Base-by-base conservation (phyloP, 2,797 vertebrate genomes). In the Chiroxiphia lanceolata region DNA sequence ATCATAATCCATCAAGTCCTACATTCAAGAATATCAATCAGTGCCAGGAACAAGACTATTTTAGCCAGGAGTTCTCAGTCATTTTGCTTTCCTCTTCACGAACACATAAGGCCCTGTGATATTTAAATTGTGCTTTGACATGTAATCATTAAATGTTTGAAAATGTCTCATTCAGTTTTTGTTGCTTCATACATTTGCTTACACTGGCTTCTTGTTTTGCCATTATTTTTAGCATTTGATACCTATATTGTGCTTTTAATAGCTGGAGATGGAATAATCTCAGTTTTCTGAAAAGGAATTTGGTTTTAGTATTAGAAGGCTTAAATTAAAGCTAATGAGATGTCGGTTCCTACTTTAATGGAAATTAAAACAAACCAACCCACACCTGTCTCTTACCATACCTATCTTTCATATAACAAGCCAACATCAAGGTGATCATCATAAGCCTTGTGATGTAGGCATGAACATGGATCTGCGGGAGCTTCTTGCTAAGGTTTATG, bases 1-100 rank as follows among this genome's bases (percentile, higher is more conserved):
- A 98, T 97, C 93, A 96, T 97, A 98, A 98, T 98, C 98, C 96
- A 98, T 98, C 98, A 97, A 89, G 97, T 97, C 96, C 89, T 86
- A 88, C 96, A 96, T 97, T 97, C 67, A 61, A 83, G 97, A 96
- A 96, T 94, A 97, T 97, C 97, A 96, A 96, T 98, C 97, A 97
- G 91, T 94, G 97, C 97, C 79, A 95, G 93, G 87, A 96, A 92
- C 76, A 91, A 34, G 44, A 89, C 86, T 87, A 78, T 96, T 97
- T 97, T 96, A 93, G 97, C 97, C 96, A 93, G 95, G 95, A 96
- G 91, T 97, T 98, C 97, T 97, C 98, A 97, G 97, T 98, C 97
- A 97, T 97, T 98, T 97, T 95, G 90, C 85, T 96, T 97, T 95
- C 89, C 89, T 94, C 80, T 91, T 76, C 59, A 42, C 86, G 92